Evolutionary conservation across 2,797 vertebrate genomes (phyloP).

Genomic region (Chloroceryle inda): DNA sequence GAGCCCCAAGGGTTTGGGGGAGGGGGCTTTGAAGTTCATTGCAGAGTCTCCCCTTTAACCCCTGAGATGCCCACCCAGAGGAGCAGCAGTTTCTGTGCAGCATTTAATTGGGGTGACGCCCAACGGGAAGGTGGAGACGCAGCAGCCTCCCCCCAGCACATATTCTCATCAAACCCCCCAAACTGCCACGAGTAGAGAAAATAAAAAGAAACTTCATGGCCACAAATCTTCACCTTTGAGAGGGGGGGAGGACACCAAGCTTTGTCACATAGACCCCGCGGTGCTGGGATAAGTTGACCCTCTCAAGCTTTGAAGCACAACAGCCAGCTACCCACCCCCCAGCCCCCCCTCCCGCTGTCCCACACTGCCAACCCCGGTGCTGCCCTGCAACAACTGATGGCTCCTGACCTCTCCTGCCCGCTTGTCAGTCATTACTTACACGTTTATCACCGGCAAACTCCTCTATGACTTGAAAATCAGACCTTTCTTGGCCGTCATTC

Average conservation of each 20-base stretch:
- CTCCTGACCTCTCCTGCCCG: background rate
- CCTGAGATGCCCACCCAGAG: background rate
- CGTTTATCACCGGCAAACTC: constrained; percentile 23
- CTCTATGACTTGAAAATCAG: constrained; percentile 19
- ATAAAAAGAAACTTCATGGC: accelerated
- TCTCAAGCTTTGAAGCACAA: accelerated
- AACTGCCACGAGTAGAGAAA: background rate
- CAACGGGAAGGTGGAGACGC: background rate
- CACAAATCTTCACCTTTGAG: accelerated
- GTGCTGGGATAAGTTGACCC: background rate
- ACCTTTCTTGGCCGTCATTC: background rate
- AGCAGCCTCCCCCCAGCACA: background rate
- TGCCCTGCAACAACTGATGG: background rate
- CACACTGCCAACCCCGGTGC: background rate
- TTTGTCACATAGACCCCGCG: accelerated
- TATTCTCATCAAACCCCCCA: background rate
- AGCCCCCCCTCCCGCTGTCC: background rate
- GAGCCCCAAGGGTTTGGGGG: background rate
- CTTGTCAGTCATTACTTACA: constrained; percentile 1
- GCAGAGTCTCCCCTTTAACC: background rate
- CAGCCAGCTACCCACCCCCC: accelerated
- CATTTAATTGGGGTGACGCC: background rate
- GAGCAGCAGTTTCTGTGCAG: accelerated
- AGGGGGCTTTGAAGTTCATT: background rate
- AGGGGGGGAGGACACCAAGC: background rate